Conservation (phyloP, 2,888 invertebrate species). For the Lasius fuliginosus region DNA sequence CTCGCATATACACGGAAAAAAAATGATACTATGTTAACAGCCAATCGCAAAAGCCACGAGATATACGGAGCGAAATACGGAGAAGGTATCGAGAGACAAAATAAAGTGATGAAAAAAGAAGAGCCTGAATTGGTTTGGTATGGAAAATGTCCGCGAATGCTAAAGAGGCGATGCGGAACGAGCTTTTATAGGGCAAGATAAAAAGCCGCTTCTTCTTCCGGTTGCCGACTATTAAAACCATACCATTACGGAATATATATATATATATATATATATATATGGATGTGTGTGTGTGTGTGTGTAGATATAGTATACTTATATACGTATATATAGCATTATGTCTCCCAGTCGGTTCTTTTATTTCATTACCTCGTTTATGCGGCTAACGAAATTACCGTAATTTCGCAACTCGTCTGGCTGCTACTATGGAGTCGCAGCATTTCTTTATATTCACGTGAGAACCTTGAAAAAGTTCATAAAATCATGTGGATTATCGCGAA, state of each 20-base stretch:
- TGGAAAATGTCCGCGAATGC: conserved; percentile 35
- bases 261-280: background rate
- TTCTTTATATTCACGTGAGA: conserved; percentile 25
- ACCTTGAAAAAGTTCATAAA: conserved; percentile 6
- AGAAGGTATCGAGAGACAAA: conserved; percentile 1
- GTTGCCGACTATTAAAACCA: conserved; percentile 71
- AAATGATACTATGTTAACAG: conserved; percentile 38
- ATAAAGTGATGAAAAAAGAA: conserved; percentile 16
- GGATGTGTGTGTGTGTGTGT: background rate
- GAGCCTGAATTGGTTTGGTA: conserved; percentile 44
- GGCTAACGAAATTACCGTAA: conserved; percentile 79
- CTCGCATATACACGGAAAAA: background rate
- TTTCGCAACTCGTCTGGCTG: conserved; percentile 67
- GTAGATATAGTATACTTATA: background rate
- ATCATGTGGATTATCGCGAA: background rate
- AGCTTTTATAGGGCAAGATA: conserved; percentile 63
- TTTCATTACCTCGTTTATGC: conserved; percentile 79
- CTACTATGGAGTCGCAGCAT: conserved; percentile 37
- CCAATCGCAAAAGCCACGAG: conserved; percentile 18
- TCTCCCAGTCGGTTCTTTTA: conserved; percentile 73
- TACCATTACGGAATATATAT: conserved; percentile 67
- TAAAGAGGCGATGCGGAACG: conserved; percentile 45
- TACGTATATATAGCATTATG: conserved; percentile 49
- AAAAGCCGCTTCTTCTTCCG: conserved; percentile 70
- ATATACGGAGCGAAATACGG: conserved; percentile 23